phyloP scores from a whole-genome alignment of 2,113 vertebrate genomes.

The Alosa alosa region DNA sequence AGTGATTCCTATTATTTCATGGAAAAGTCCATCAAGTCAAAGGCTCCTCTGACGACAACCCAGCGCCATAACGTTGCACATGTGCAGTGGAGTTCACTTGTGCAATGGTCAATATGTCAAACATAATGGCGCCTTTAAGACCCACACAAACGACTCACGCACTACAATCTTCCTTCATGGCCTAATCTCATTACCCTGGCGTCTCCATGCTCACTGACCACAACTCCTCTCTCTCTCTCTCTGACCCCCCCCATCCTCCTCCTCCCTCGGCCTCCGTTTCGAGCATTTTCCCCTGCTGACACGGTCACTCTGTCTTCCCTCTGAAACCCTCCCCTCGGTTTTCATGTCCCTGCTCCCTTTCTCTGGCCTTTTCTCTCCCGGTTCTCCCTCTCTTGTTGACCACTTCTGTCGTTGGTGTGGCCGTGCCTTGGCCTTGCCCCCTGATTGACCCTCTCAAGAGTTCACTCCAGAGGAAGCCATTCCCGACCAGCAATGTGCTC shows the following conservation, averaged over 20 bases:
- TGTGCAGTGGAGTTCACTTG: not conserved
- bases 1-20: too few species aligned
- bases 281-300: slow-evolving; percentile 6
- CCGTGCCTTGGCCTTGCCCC: slow-evolving; percentile 63
- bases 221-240: not conserved
- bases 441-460: slow-evolving; percentile 61
- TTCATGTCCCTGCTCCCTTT: slow-evolving; percentile 29
- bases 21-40: too few species aligned
- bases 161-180: not conserved
- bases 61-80: too few species aligned
- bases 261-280: not conserved
- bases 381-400: not conserved
- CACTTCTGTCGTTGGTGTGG: slow-evolving; percentile 34
- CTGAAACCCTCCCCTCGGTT: not conserved
- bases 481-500: slow-evolving; percentile 58
- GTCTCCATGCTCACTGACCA: not conserved
- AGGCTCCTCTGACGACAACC: too few species aligned
- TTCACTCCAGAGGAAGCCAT: slow-evolving; percentile 63
- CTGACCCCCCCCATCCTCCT: not conserved
- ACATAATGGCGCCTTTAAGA: not conserved
- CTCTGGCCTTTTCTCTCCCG: slow-evolving; percentile 5
- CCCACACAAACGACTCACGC: not conserved
- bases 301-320: slow-evolving; percentile 1
- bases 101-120: not conserved
- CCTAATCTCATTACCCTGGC: slow-evolving; percentile 2